Conservation (phyloP, 64 coral and sea anemone genomes). For the Stichodactyla mertensii region DNA sequence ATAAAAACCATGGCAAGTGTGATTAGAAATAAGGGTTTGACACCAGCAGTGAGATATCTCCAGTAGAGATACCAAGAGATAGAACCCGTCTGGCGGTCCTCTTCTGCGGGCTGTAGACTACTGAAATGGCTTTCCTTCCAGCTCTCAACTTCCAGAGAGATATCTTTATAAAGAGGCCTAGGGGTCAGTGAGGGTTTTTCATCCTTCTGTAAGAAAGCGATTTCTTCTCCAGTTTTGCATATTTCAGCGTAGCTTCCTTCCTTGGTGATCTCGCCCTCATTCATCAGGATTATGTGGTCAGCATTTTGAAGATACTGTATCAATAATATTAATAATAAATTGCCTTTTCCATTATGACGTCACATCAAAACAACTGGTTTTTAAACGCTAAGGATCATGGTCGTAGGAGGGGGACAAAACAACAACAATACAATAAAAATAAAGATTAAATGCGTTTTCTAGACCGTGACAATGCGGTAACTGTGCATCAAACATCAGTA, state of each 20-base stretch:
- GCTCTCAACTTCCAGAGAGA: neutral
- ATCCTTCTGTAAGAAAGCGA: conserved; percentile 5
- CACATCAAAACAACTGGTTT: no score
- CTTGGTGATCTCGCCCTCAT: conserved; percentile 8
- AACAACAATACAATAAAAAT: no score
- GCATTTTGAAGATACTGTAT: conserved; percentile 24
- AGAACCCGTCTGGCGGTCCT: conserved; percentile 28
- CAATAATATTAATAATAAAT: neutral
- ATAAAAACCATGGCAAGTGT: conserved; percentile 13
- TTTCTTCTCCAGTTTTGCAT: conserved; percentile 3
- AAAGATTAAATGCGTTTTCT: no score
- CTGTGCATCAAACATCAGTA: no score
- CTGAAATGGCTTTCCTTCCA: conserved; percentile 18
- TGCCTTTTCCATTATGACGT: no score
- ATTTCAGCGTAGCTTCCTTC: conserved; percentile 30
- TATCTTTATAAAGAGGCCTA: conserved; percentile 11
- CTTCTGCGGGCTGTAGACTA: conserved; percentile 25
- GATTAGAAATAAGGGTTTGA: neutral
- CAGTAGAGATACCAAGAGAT: conserved; percentile 34
- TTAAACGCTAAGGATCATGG: no score
- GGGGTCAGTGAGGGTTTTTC: neutral
- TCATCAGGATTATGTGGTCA: conserved; percentile 32
- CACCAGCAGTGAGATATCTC: conserved; percentile 34
- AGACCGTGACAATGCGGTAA: no score
- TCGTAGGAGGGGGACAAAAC: no score